phyloP scores from a whole-genome alignment of 2,888 invertebrate genomes.

The Aleiodes leptofemur region DNA sequence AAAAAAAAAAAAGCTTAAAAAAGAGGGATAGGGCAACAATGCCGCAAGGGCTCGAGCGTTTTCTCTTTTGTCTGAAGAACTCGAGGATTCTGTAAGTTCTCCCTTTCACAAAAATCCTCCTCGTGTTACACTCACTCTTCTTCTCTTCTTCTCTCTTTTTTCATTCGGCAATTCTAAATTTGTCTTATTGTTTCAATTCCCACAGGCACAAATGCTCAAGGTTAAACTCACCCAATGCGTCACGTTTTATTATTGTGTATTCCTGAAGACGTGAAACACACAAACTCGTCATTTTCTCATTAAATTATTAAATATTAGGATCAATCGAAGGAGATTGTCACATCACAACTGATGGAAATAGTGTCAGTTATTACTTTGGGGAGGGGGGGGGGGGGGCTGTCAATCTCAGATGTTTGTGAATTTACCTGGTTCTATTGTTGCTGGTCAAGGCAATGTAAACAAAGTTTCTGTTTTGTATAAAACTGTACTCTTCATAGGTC shows the following conservation, averaged over 20 bases:
- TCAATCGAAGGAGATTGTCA: too few relatives aligned
- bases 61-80: conserved; percentile 57
- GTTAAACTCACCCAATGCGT: conserved; percentile 10
- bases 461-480: background rate
- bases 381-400: too few relatives aligned
- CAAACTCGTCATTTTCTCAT: too few relatives aligned
- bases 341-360: too few relatives aligned
- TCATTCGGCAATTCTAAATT: conserved; percentile 15
- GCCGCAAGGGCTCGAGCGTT: conserved; percentile 60
- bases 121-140: conserved; percentile 54
- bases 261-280: too few relatives aligned
- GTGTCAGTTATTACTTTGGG: too few relatives aligned
- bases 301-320: too few relatives aligned
- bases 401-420: too few relatives aligned
- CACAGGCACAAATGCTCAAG: background rate
- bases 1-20: conserved; percentile 53
- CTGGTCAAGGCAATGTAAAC: background rate
- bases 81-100: conserved; percentile 57
- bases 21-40: conserved; percentile 69
- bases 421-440: background rate
- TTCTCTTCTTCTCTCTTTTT: conserved; percentile 47
- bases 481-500: background rate
- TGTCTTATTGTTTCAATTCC: conserved; percentile 22
- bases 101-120: conserved; percentile 66
- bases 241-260: conserved; percentile 9